Conservation (phyloP, 2,888 invertebrate genomes). For the Zeuzera pyrina region DNA sequence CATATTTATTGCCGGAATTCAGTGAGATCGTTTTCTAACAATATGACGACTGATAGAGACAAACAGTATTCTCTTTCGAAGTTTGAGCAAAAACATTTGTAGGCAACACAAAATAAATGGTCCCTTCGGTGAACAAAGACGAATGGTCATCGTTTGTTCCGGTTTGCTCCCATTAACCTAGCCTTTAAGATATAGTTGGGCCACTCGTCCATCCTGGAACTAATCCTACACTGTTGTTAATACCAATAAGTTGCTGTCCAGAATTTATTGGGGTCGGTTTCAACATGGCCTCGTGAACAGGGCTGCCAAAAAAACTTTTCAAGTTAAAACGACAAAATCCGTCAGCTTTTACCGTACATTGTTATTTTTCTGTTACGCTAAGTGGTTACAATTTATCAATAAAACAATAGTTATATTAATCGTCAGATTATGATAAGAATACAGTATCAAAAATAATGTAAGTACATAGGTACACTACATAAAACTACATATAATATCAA, state of each 20-base stretch:
- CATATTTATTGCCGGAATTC: no score
- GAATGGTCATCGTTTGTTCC: slow-evolving; percentile 49
- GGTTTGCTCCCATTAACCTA: slow-evolving; percentile 53
- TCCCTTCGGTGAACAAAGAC: slow-evolving; percentile 27
- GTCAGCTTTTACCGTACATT: no score
- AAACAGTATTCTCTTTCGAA: neutral
- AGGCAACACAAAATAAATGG: slow-evolving; percentile 6
- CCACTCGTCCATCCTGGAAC: slow-evolving; percentile 25
- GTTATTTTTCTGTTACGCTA: no score
- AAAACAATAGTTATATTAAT: no score
- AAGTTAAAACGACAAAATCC: no score
- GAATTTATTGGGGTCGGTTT: slow-evolving; percentile 34
- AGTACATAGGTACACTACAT: no score
- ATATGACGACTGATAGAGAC: neutral
- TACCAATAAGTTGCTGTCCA: slow-evolving; percentile 35
- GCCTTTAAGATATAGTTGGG: slow-evolving; percentile 37
- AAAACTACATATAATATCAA: no score
- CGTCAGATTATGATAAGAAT: no score
- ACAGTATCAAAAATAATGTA: no score
- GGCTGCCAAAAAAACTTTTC: no score
- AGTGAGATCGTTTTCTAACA: neutral
- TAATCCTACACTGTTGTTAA: slow-evolving; percentile 32
- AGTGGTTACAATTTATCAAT: no score
- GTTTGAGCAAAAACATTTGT: no score
- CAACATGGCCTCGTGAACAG: neutral